A percentile compares a stretch with the other conserved stretches of the same genome.
These are phyloP conservation scores for Atherinomorus stipes DNA, from an alignment of 2,113 vertebrate species.

Conservation along the genomic window DNA sequence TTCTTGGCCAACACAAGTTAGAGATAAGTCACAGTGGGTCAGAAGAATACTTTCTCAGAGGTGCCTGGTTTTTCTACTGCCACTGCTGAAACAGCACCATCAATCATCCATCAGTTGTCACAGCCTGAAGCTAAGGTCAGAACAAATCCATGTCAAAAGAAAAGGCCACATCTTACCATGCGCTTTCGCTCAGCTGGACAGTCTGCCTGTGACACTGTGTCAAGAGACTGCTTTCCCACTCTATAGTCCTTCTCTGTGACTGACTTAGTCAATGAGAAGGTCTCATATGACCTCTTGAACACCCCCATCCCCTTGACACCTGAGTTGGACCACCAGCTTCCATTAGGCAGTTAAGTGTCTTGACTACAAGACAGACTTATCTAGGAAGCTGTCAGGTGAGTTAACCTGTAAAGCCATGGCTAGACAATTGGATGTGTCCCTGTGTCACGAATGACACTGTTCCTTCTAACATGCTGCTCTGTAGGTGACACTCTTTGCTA, in stretches of 20 bases:
- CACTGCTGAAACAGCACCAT: constrained; percentile 77
- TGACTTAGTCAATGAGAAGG: constrained; percentile 70
- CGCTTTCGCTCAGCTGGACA: constrained; percentile 76
- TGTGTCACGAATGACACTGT: constrained; percentile 72
- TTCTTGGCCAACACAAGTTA: constrained; percentile 58
- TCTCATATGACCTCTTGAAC: constrained; percentile 69
- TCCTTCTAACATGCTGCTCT: constrained; percentile 56
- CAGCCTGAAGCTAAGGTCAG: constrained; percentile 75
- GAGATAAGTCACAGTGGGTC: constrained; percentile 63
- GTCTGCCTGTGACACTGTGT: constrained; percentile 75
- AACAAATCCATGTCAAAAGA: constrained; percentile 77
- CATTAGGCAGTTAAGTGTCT: constrained; percentile 74
- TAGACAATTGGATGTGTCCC: constrained; percentile 77
- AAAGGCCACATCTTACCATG: constrained; percentile 78
- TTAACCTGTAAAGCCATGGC: constrained; percentile 73
- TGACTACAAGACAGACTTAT: constrained; percentile 77
- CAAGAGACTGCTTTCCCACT: constrained; percentile 71
- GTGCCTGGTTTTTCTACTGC: constrained; percentile 56
- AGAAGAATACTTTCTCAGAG: constrained; percentile 64
- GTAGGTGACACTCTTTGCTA: constrained; percentile 63
- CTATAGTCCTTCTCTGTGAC: constrained; percentile 69
- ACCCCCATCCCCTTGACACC: constrained; percentile 74
- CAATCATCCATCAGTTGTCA: constrained; percentile 84
- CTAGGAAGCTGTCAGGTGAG: constrained; percentile 79
- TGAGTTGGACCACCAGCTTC: constrained; percentile 75